A percentile compares a stretch with the other conserved stretches of the same genome.
Conservation (phyloP, 2,797 vertebrate genomes). For the Ceryle rudis region DNA sequence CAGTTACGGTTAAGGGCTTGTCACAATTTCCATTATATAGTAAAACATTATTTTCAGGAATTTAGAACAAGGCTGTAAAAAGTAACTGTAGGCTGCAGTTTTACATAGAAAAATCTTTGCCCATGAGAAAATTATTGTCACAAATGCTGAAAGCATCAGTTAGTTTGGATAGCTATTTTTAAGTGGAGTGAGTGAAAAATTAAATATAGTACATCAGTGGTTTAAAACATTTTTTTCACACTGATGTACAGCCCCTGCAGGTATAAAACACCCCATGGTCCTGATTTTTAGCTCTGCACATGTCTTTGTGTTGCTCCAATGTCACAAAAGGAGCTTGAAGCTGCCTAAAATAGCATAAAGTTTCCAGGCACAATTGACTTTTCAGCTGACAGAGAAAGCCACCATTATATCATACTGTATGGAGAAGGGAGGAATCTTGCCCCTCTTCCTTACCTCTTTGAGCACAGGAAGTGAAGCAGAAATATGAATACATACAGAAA, state of each 20-base stretch:
- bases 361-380: not conserved
- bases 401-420: not conserved
- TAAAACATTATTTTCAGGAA: conserved; percentile 38
- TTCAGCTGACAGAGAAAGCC: not conserved
- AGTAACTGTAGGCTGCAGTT: conserved; percentile 40
- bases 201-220: not conserved
- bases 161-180: conserved; percentile 35
- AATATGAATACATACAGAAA: not conserved
- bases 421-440: not conserved
- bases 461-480: not conserved
- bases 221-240: conserved; percentile 36
- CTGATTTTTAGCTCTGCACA: not conserved
- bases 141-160: conserved; percentile 30
- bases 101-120: conserved; percentile 28
- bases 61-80: conserved; percentile 47
- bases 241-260: not conserved
- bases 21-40: conserved; percentile 45
- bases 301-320: not conserved
- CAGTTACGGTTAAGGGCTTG: not conserved
- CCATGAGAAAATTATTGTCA: conserved; percentile 57
- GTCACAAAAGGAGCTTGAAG: not conserved
- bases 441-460: not conserved
- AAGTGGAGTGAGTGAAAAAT: conserved; percentile 26
- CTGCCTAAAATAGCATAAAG: not conserved
- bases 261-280: not conserved